Evolutionary conservation across 30 jellyfish, hydroid and myxozoan species (phyloP).

Genomic region (Aurelia aurita complex sp. Pacific): DNA sequence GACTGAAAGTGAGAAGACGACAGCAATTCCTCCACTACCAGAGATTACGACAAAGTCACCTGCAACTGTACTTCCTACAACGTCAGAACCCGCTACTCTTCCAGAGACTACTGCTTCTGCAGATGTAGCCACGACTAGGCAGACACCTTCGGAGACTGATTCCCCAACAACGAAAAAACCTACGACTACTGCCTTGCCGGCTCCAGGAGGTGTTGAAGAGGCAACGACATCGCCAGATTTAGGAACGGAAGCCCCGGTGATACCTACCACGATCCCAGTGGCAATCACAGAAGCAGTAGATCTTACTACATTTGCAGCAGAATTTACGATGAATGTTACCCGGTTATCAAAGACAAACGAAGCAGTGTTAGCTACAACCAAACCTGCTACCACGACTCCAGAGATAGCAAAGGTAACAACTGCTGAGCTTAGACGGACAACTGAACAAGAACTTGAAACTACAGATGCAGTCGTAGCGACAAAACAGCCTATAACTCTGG

Average conservation of each 20-base stretch:
- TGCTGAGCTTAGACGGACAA: too few relatives aligned
- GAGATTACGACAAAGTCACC: background rate
- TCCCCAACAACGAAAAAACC: too few relatives aligned
- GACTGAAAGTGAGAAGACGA: too few relatives aligned
- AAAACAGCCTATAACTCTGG: background rate
- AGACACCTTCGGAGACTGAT: too few relatives aligned
- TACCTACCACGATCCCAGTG: background rate
- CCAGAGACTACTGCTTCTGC: background rate
- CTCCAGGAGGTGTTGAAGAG: too few relatives aligned
- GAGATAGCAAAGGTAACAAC: too few relatives aligned
- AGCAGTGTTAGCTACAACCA: background rate
- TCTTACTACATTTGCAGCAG: conserved; percentile 3
- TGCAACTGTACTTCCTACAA: conserved; percentile 12
- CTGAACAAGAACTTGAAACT: too few relatives aligned
- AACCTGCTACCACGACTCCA: background rate
- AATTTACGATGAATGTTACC: background rate
- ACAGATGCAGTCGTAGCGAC: background rate
- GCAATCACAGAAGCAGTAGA: conserved; percentile 7
- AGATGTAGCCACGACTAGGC: too few relatives aligned
- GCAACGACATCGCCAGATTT: too few relatives aligned
- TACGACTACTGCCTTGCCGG: too few relatives aligned
- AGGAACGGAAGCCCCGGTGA: background rate
- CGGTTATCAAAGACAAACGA: background rate
- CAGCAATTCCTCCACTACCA: background rate
- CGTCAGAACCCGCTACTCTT: background rate